Base-by-base conservation (phyloP, 1,140 invertebrate species). In the Lepidostoma basale region DNA sequence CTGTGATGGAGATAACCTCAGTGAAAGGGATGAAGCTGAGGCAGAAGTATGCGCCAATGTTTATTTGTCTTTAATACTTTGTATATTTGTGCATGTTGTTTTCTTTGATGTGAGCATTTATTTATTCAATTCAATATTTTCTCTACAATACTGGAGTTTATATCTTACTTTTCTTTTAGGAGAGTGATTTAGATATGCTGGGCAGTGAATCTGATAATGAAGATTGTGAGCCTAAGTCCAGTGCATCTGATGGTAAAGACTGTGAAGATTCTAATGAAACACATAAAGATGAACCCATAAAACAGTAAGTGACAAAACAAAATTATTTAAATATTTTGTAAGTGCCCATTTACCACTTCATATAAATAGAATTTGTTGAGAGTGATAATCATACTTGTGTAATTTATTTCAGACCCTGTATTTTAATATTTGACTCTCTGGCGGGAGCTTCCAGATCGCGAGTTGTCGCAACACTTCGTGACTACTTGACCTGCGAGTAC, bases 341-440 rank as follows among this genome's bases (percentile, higher is more conserved):
- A 33, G n/a, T n/a, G n/a, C n/a, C n/a, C n/a, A n/a, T n/a, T n/a
- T n/a, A n/a, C n/a, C 42, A 3, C 42, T 45, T n/a, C 10, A 16
- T 3, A 20, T 45, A 45, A 45, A 16, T 45, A 9, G 23, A 3
- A 6, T 36, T 2, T 36, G 33, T n/a, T n/a, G n/a, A n/a, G 5
- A 45, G 6, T 16, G 9, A 45, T 45, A 25, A 25, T 52, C 2
- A 52, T 28, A 23, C 9, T 25, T 3, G 16, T 3, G 58, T 67
- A 72, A 47, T 76, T 75, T 20, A 69, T 84, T 85, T 74, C 77
- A 89, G 87, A 69, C 95, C 96, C 0, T 95, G 95, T 77, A 97
- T 98, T 76, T 83, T 98, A 58, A 94, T 98, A 77, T 97, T 98
- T 80, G 96, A 98, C 81, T 98, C 96, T 0, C 81, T 98, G 69